Evolutionary conservation across 2,888 invertebrate genomes (phyloP).

Genomic region (Nephrotoma flavescens): DNA sequence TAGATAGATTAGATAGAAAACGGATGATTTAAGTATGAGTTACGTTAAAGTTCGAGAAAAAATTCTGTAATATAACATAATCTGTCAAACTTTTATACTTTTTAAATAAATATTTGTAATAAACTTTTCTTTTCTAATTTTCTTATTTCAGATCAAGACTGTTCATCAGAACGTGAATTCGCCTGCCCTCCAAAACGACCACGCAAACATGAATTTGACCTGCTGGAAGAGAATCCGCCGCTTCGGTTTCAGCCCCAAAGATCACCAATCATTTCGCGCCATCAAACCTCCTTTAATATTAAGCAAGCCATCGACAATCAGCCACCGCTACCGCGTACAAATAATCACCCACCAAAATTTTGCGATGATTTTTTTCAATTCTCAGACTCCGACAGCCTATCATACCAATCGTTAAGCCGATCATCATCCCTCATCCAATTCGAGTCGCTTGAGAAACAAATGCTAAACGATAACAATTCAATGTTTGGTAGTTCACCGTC

Average conservation of each 20-base stretch:
- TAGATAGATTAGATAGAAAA: no score
- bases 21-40: no score
- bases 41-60: no score
- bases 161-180: constrained; percentile 52
- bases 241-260: background rate
- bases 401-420: constrained; percentile 50
- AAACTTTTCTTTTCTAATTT: background rate
- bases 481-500: constrained; percentile 31
- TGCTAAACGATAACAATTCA: constrained; percentile 32
- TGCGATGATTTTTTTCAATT: constrained; percentile 18
- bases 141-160: constrained; percentile 26
- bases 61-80: no score
- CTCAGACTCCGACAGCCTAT: constrained; percentile 31
- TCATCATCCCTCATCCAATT: constrained; percentile 73
- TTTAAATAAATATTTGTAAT: no score
- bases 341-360: background rate
- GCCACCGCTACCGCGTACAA: background rate
- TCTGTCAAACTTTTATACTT: no score
- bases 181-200: constrained; percentile 61
- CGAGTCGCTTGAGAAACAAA: constrained; percentile 62
- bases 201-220: constrained; percentile 38
- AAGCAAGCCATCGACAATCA: background rate
- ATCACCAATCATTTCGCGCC: background rate
- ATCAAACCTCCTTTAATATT: background rate
- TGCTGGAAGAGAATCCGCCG: constrained; percentile 8